Evolutionary conservation across 2,113 vertebrate species (phyloP), one percentile per base, ranked within the genome.

Genomic region (Zosterops pallidus): DNA sequence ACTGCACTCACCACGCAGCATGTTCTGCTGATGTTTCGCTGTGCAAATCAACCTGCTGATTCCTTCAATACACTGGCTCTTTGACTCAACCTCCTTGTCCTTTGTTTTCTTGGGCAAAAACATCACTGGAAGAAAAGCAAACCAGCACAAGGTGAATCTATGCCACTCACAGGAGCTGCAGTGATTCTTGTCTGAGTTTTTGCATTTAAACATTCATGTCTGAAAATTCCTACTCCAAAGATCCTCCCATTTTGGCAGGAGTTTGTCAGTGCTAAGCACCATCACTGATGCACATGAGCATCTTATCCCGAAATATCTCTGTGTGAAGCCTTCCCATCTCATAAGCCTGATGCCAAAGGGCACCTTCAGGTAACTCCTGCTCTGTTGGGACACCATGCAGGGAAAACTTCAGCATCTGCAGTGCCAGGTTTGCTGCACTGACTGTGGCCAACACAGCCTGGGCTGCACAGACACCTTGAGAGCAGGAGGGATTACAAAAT

Each of bases 41-140:
- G 99, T 99, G 98, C 99, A 99, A 98, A 99, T 99, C 94, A 99
- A 97, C 20, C 99, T 98, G 95, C 98, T 99, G 98, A 99, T 99
- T 63, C 99, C 98, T 95, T 99, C 99, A 26, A 99, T 99, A 94
- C 99, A 98, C 95, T 99, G 99, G 97, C 99, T 99, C 93, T 99
- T 99, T 2, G 99, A 98, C 95, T 99, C 99, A 82, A 98, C 69
- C 26, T 99, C 99, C 94, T 99, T 99, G 98, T 99, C 99, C 98
- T 99, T 99, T 60, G 98, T 98, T 96, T 99, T 99, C 98, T 99
- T 99, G 91, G 99, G 99, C 97, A 99, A 96, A 97, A 99, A 99
- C 98, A 99, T 99, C 92, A 99, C 99, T 99, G 95, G 44, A 92
- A 96, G 67, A 92, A 92, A 94, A 93, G 42, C 55, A 95, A 84